phyloP scores from a whole-genome alignment of 1,140 invertebrate species.

The Heliconius congener region DNA sequence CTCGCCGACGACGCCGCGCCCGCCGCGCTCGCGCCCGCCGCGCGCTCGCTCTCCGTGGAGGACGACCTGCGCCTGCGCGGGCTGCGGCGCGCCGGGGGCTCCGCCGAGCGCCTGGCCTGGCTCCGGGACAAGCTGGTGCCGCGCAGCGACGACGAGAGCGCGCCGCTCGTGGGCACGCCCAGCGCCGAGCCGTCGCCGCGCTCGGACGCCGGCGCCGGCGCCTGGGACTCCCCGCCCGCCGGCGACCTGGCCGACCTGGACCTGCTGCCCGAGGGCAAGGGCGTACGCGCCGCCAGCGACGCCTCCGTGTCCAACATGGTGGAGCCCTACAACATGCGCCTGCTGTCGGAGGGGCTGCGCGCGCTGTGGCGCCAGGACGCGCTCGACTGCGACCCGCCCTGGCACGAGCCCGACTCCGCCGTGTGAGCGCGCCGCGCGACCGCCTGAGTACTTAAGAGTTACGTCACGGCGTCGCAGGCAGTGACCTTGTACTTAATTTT shows the following conservation, averaged over 20 bases:
- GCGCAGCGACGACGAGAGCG: slow-evolving; percentile 84
- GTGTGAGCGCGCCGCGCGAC: slow-evolving; percentile 51
- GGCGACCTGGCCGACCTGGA: slow-evolving; percentile 53
- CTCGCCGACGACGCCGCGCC: slow-evolving; percentile 48
- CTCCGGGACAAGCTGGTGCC: slow-evolving; percentile 42
- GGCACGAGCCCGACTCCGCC: slow-evolving; percentile 75
- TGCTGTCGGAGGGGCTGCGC: slow-evolving; percentile 62
- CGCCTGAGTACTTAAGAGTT: neutral
- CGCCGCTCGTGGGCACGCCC: slow-evolving; percentile 79
- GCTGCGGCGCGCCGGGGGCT: slow-evolving; percentile 40
- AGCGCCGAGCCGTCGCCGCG: slow-evolving; percentile 59
- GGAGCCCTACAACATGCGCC: slow-evolving; percentile 73
- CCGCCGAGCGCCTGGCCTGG: slow-evolving; percentile 65
- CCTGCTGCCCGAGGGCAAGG: slow-evolving; percentile 62
- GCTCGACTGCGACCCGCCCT: slow-evolving; percentile 70
- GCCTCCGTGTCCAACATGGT: slow-evolving; percentile 62
- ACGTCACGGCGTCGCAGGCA: neutral
- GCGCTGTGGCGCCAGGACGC: slow-evolving; percentile 76
- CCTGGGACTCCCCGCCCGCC: slow-evolving; percentile 36
- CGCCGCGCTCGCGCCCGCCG: slow-evolving; percentile 39
- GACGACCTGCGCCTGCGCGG: slow-evolving; percentile 50
- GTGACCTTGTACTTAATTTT: slow-evolving; percentile 16
- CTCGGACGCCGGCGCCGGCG: slow-evolving; percentile 54
- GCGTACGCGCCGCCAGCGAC: slow-evolving; percentile 47
- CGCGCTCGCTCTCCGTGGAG: slow-evolving; percentile 59